Evolutionary conservation across 2,888 invertebrate genomes (phyloP).

Genomic region (Tiliacea citrago): DNA sequence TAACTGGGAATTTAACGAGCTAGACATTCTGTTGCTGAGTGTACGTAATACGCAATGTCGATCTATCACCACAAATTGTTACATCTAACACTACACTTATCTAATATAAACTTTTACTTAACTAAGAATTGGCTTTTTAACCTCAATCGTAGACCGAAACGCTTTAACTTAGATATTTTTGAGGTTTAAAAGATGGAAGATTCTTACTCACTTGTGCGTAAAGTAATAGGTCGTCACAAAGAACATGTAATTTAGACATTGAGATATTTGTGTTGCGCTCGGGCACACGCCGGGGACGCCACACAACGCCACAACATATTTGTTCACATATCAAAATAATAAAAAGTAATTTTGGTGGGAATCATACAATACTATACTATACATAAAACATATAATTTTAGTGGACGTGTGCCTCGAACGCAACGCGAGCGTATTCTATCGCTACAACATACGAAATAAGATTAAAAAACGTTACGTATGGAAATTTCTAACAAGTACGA

Average conservation of each 20-base stretch:
- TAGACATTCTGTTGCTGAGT: constrained; percentile 73
- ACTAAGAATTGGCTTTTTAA: constrained; percentile 87
- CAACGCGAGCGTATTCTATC: constrained; percentile 72
- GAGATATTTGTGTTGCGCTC: constrained; percentile 51
- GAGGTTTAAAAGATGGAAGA: constrained; percentile 79
- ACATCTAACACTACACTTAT: constrained; percentile 85
- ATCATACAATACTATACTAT: constrained; percentile 68
- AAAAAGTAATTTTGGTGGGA: constrained; percentile 67
- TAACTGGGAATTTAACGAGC: constrained; percentile 58
- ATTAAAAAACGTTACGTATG: constrained; percentile 84
- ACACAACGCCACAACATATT: constrained; percentile 48
- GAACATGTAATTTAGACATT: constrained; percentile 71
- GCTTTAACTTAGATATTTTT: constrained; percentile 68
- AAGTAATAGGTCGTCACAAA: constrained; percentile 72
- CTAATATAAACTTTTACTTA: constrained; percentile 86
- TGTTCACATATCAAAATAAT: constrained; percentile 57
- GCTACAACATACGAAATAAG: constrained; percentile 80
- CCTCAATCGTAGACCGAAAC: constrained; percentile 79
- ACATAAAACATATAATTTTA: constrained; percentile 54
- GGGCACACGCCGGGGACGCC: constrained; percentile 62
- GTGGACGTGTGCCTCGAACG: constrained; percentile 66
- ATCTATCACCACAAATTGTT: constrained; percentile 79
- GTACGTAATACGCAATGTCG: constrained; percentile 77
- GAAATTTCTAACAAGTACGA: constrained; percentile 79
- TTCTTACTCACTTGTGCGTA: constrained; percentile 82